Base-by-base conservation (phyloP, 2,888 invertebrate species). In the Rhamphomyia laevipes region DNA sequence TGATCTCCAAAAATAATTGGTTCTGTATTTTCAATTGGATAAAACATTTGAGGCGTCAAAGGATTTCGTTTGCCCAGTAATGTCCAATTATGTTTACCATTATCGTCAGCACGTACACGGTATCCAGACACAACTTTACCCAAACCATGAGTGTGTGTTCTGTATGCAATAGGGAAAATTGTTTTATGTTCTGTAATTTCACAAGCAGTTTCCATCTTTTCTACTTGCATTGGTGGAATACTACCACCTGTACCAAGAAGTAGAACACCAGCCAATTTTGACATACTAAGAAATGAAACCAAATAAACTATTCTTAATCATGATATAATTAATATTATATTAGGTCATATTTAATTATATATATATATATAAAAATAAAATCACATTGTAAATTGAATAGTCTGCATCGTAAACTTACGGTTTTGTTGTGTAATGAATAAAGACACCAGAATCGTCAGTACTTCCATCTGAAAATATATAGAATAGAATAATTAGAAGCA, bases 171-270 rank as follows among this genome's bases (percentile, higher is more conserved):
- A 1, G 97, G 99, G 74, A 94, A 82, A 45, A 99, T 80, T 5
- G 79, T 78, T 66, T 92, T 89, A 48, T 86, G 75, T 63, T 91
- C 89, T 3, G 71, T 73, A 43, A 93, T 78, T 49, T 74, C 73
- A 70, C 97, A 99, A 0, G 90, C 85, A 0, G 90, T 81, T 71
- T 99, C 97, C 88, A 99, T 89, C 60, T 89, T 80, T 55, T 87
- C 90, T 1, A 77, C 72, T 9, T 73, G 67, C 55, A 77, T 74
- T 0, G 88, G 77, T 0, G 81, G 78, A 54, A 97, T 87, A 13
- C 65, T 60, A 1, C 97, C 97, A 35, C 82, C 81, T 0, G 95
- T 94, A 2, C 91, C 94, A 52, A 99, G 69, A 2, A 97, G 73
- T 30, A 93, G 74, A 1, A 97, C 93, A 1, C 95, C 95, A 7